A percentile compares a stretch with the other conserved stretches of the same genome.
Evolutionary conservation across 2,113 vertebrate species (phyloP).

Genomic region (Cryptotis parvus): DNA sequence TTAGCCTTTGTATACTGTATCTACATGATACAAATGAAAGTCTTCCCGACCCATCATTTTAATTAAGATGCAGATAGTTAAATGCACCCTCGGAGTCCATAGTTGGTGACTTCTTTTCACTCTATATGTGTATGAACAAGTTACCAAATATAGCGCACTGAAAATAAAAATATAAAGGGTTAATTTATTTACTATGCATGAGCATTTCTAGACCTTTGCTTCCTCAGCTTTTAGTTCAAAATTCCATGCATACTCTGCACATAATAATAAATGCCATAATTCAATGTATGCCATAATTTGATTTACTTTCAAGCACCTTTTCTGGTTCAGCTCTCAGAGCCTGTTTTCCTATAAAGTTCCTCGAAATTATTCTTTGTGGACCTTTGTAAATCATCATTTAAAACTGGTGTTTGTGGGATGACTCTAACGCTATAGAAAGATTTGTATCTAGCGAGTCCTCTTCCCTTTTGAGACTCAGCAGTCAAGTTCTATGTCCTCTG

Average conservation of each 20-base stretch:
- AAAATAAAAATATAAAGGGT: constrained; percentile 54
- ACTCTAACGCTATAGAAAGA: constrained; percentile 3
- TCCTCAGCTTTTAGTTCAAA: constrained; percentile 74
- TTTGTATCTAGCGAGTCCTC: neutral
- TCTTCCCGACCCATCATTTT: neutral
- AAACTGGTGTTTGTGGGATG: constrained; percentile 39
- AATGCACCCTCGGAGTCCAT: neutral
- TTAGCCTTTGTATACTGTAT: constrained; percentile 31
- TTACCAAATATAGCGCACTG: constrained; percentile 23
- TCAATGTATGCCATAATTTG: constrained; percentile 52
- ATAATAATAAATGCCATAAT: constrained; percentile 75
- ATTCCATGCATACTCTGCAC: constrained; percentile 69
- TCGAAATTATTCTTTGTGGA: constrained; percentile 60
- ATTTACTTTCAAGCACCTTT: constrained; percentile 52
- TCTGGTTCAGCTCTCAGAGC: constrained; percentile 71
- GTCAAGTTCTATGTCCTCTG: constrained; percentile 4
- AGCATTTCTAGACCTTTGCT: constrained; percentile 67
- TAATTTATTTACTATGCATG: constrained; percentile 77
- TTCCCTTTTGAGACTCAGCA: constrained; percentile 42
- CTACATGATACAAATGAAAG: neutral
- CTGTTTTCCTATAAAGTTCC: constrained; percentile 65
- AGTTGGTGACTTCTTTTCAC: constrained; percentile 25
- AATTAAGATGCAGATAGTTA: neutral
- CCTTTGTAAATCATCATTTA: constrained; percentile 61
- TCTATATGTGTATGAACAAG: neutral